Evolutionary conservation across 2,888 invertebrate species (phyloP), one percentile per base, ranked within the genome.

Genomic region (Mythimna impura): DNA sequence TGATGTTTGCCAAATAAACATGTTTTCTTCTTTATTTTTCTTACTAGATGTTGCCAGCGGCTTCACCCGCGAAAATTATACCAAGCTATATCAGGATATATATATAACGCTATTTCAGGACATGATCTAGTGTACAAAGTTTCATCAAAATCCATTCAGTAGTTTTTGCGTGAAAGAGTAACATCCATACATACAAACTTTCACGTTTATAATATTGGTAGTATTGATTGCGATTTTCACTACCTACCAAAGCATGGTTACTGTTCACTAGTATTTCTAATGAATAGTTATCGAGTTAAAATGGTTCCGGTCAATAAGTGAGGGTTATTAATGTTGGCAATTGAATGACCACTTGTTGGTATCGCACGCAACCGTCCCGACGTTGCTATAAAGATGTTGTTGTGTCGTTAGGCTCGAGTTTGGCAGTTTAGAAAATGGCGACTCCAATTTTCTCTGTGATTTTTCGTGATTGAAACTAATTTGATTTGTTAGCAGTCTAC

Each of bases 271-370:
- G 47, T 30, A 14, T 40, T 34, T 34, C 47, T 76, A 81, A 73
- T 78, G 65, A 76, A 71, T 73, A 54, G 63, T 80, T 80, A 67
- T 66, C 52, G 70, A 22, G 77, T 73, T 62, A 66, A 65, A 52
- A 50, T 76, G 62, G 25, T 78, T 69, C 67, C 68, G 78, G 73
- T 73, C 57, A 22, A 30, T 66, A 78, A 78, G 66, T 50, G 57
- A 63, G 25, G 47, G 66, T 82, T 76, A 78, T 81, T 82, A 80
- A 80, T 85, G 65, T 62, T 58, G 60, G 25, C 34, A 61, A 74
- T 60, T 36, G 36, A 76, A 36, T 55, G 60, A 34, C 70, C 73
- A 85, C 85, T 85, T 85, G 85, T 85, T 85, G 84, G 75, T 63
- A 34, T 47, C 10, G 54, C 66, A 63, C 65, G 66, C 52, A 40